These are phyloP conservation scores for Gallinago stenura DNA, from an alignment of 2,797 vertebrate genomes.

Conservation along the genomic window DNA sequence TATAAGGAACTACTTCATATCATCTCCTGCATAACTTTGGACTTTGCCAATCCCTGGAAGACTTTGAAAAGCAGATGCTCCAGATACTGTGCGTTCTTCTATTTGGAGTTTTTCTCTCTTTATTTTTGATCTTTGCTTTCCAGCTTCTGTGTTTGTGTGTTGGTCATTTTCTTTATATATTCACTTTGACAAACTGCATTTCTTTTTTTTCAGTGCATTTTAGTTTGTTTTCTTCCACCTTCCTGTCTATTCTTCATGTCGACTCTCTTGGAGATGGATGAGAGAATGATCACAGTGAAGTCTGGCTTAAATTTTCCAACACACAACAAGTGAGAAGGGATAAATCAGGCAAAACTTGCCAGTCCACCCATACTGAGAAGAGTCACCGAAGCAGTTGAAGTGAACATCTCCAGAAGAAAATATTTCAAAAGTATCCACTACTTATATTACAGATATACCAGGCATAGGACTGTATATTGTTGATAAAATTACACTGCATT, in stretches of 20 bases:
- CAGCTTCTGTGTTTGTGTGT: background rate
- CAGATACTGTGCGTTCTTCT: background rate
- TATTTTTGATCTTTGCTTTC: slow-evolving; percentile 22
- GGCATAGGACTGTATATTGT: background rate
- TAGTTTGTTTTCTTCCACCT: slow-evolving; percentile 19
- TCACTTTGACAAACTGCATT: background rate
- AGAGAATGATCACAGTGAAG: background rate
- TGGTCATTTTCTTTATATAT: slow-evolving; percentile 1
- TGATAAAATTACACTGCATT: slow-evolving; percentile 4
- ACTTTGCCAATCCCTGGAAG: background rate
- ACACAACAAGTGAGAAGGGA: background rate
- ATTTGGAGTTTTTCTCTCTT: background rate
- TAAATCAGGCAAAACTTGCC: background rate
- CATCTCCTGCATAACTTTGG: background rate
- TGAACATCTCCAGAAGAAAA: slow-evolving; percentile 52
- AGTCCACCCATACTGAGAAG: background rate
- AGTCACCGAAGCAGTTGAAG: background rate
- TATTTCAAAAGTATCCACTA: slow-evolving; percentile 17
- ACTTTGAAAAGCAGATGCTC: background rate
- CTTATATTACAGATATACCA: slow-evolving; percentile 61
- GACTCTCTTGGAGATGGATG: background rate
- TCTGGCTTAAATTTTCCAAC: slow-evolving; percentile 18
- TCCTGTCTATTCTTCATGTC: background rate
- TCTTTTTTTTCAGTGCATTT: background rate
- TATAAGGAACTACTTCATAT: background rate